These are phyloP conservation scores for Trachelus iudaicus DNA, from an alignment of 2,888 invertebrate genomes.

Conservation along the genomic window DNA sequence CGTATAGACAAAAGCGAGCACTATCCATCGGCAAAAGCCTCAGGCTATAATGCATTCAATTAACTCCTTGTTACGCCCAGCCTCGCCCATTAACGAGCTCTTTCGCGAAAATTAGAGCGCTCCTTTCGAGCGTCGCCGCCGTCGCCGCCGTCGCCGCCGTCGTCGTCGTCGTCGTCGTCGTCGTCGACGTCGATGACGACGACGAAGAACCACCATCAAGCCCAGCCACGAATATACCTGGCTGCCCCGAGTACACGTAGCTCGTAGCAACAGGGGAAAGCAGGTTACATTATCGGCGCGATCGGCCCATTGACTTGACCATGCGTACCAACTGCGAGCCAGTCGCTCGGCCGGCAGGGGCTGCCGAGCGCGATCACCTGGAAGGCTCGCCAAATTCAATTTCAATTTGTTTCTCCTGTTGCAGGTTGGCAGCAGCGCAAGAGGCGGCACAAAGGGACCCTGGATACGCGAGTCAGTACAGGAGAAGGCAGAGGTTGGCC, in stretches of 20 bases:
- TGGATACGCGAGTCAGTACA: conserved; percentile 65
- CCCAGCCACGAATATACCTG: too few species aligned
- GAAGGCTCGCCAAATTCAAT: background rate
- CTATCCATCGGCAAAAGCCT: conserved; percentile 39
- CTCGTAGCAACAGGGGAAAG: too few species aligned
- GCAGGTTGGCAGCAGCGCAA: conserved; percentile 95
- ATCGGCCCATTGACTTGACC: too few species aligned
- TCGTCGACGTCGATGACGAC: too few species aligned
- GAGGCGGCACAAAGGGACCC: conserved; percentile 78
- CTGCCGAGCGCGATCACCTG: background rate
- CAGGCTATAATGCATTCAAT: conserved; percentile 52
- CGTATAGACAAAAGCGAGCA: background rate
- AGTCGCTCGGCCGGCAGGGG: background rate
- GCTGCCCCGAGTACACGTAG: too few species aligned
- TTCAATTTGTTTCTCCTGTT: conserved; percentile 8
- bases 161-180: too few species aligned
- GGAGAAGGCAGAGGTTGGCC: conserved; percentile 64
- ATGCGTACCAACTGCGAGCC: too few species aligned
- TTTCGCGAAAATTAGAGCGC: conserved; percentile 7
- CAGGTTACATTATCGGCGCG: too few species aligned
- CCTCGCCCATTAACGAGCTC: conserved; percentile 41
- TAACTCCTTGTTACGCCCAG: conserved; percentile 33
- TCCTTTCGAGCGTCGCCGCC: background rate
- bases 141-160: too few species aligned
- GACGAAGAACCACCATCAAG: too few species aligned